Percentiles rank a stretch among this genome's conserved stretches.
These are phyloP conservation scores for Campaea margaritaria DNA, from an alignment of 2,888 invertebrate genomes.

Conservation along the genomic window DNA sequence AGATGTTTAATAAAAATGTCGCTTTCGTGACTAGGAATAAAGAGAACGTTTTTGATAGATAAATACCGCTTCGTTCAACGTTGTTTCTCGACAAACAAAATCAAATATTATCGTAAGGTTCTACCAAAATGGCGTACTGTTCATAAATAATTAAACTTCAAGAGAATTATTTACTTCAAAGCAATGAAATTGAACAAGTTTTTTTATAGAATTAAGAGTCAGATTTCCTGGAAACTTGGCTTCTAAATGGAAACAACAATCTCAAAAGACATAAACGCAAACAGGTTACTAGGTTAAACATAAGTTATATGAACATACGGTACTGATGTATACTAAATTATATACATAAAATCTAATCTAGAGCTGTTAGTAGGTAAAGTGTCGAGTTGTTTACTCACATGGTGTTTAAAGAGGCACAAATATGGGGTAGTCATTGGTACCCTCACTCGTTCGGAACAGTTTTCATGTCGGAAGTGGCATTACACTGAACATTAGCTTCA, in stretches of 20 bases:
- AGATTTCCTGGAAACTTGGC: no score
- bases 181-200: no score
- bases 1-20: conserved; percentile 60
- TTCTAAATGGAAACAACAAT: no score
- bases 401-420: conserved; percentile 57
- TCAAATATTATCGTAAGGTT: no score
- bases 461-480: conserved; percentile 82
- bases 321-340: no score
- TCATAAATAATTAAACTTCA: no score
- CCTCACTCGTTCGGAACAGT: conserved; percentile 60
- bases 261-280: no score
- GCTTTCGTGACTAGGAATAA: conserved; percentile 47
- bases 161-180: no score
- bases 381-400: conserved; percentile 51
- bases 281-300: no score
- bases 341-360: neutral
- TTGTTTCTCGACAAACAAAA: neutral
- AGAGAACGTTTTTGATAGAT: conserved; percentile 17
- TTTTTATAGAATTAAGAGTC: no score
- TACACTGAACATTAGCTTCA: conserved; percentile 79
- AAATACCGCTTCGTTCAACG: conserved; percentile 12
- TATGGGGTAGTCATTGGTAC: conserved; percentile 61
- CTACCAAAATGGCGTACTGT: no score
- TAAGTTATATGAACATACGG: no score
- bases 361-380: neutral